Percentiles rank a stretch among this genome's conserved stretches.
phyloP scores from a whole-genome alignment of 2,888 invertebrate genomes.

The Brenthis daphne region DNA sequence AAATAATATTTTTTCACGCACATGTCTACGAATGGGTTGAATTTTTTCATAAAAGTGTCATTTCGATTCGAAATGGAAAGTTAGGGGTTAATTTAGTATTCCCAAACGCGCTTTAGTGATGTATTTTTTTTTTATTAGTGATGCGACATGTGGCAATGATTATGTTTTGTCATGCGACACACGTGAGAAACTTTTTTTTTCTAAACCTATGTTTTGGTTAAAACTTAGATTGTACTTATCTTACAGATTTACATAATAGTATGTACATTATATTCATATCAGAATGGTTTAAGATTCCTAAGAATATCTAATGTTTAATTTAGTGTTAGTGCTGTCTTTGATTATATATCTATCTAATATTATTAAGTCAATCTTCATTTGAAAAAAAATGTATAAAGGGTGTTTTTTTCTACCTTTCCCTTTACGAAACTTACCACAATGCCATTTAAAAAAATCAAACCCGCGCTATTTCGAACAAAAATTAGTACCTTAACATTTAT shows the following conservation, averaged over 20 bases:
- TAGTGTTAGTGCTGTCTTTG: too few species aligned
- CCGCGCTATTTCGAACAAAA: too few species aligned
- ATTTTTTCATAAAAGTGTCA: constrained; percentile 66
- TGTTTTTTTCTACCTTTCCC: too few species aligned
- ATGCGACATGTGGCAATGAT: constrained; percentile 71
- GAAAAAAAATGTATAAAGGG: too few species aligned
- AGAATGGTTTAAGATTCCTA: too few species aligned
- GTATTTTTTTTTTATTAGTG: constrained; percentile 56
- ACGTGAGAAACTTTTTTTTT: constrained; percentile 67
- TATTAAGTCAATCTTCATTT: too few species aligned
- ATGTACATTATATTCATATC: too few species aligned
- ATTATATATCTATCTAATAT: too few species aligned
- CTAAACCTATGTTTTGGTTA: constrained; percentile 28
- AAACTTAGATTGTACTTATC: neutral
- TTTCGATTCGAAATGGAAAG: constrained; percentile 76
- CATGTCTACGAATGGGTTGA: constrained; percentile 77
- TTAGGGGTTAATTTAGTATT: constrained; percentile 74
- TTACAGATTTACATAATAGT: neutral
- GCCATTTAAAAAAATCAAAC: too few species aligned
- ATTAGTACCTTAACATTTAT: too few species aligned
- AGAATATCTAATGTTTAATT: too few species aligned
- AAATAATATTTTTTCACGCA: constrained; percentile 56
- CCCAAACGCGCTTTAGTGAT: constrained; percentile 53
- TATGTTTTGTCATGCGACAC: constrained; percentile 62
- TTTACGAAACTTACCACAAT: too few species aligned